Evolutionary conservation across 2,113 vertebrate species (phyloP), one percentile per base, ranked within the genome.

Genomic region (Accipiter virgatus): DNA sequence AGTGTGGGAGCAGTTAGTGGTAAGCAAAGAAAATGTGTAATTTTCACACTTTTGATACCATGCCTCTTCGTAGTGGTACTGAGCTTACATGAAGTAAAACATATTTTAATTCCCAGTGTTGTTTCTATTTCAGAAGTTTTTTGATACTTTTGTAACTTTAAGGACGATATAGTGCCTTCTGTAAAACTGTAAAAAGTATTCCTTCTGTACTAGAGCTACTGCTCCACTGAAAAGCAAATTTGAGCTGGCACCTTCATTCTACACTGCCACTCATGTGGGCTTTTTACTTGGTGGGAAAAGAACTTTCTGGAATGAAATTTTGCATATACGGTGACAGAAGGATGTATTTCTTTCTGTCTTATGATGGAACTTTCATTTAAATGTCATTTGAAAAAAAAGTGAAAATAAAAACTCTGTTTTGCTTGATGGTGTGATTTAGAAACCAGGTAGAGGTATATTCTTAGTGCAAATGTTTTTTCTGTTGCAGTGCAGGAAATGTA

Each of bases 31-130:
- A 86, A 71, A 86, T 34, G 16, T 55, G 27, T 81, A n/a, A 43
- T 81, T 93, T 95, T 95, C 80, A 74, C 38, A 67, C 38, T 78
- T 92, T 43, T 25, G 47, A 29, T 83, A 63, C 25, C 20, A n/a
- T 67, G 23, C 13, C 12, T 53, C 22, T 53, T 92, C 7, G 0
- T 47, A 80, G 55, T 53, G 74, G 10, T 43, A 22, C 40, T 59
- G 47, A 81, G 27, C 47, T 95, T 85, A 42, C 27, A 25, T 87
- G 87, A 82, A 91, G 43, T 16, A 90, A 91, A 93, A 47, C 1
- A 8, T 85, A 31, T 82, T 90, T 94, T 86, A 59, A 34, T 75
- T 91, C 17, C 13, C 27, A 45, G 19, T 38, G 34, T 40, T 47
- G 26, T 81, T 93, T 93, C 79, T 92, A 38, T 92, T 88, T 75